A percentile compares a stretch with the other conserved stretches of the same genome.
phyloP scores from a whole-genome alignment of 2,797 vertebrate genomes.

The Gymnodraco acuticeps region DNA sequence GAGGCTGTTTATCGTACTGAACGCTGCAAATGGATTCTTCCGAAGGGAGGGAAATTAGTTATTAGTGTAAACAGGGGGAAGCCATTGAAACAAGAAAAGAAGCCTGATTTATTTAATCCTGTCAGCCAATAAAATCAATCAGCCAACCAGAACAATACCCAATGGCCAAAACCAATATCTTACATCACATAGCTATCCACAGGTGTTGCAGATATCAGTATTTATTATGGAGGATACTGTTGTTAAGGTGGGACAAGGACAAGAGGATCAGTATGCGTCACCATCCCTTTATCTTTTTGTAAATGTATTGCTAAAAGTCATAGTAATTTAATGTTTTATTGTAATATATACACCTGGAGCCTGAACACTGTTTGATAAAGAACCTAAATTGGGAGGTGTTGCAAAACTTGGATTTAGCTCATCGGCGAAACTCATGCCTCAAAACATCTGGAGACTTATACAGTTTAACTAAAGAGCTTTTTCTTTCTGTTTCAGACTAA shows the following conservation, averaged over 20 bases:
- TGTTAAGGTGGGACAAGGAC: neutral
- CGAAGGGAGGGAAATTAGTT: slow-evolving; percentile 16
- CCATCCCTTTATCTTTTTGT: neutral
- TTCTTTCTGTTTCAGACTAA: slow-evolving; percentile 47
- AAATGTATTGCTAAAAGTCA: neutral
- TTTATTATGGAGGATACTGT: too few relatives aligned
- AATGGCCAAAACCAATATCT: neutral
- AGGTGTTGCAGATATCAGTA: too few relatives aligned
- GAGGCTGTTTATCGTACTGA: slow-evolving; percentile 22
- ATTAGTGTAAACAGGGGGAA: neutral
- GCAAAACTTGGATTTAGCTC: neutral
- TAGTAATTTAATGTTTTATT: too few relatives aligned
- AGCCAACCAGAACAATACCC: too few relatives aligned
- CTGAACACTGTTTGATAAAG: too few relatives aligned
- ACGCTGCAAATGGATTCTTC: slow-evolving; percentile 23
- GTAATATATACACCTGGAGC: too few relatives aligned
- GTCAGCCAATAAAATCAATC: neutral
- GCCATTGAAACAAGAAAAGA: neutral
- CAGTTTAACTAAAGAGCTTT: neutral
- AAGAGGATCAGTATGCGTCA: too few relatives aligned
- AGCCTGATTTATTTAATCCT: slow-evolving; percentile 7
- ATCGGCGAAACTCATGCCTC: neutral
- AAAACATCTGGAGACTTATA: neutral
- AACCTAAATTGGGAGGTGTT: too few relatives aligned
- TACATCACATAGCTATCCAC: neutral